Conservation (phyloP, 2,113 vertebrate genomes). For the Zingel zingel region DNA sequence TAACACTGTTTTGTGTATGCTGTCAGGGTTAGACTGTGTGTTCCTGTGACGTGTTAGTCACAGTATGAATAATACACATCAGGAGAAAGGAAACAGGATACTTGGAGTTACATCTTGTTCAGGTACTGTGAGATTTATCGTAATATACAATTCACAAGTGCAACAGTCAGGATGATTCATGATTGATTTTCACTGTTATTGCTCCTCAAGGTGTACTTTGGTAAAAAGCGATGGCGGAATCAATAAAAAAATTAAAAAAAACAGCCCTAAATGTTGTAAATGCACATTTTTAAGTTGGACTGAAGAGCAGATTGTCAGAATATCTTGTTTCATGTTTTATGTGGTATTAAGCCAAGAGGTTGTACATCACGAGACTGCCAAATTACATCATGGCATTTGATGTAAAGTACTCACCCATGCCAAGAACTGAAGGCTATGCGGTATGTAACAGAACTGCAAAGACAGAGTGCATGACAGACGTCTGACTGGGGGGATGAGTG, state of each 20-base stretch:
- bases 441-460: conserved; percentile 11
- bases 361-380: conserved; percentile 15
- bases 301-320: conserved; percentile 21
- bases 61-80: conserved; percentile 20
- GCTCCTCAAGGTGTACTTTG: conserved; percentile 32
- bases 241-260: neutral
- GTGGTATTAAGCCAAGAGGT: neutral
- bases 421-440: conserved; percentile 15
- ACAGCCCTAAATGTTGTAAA: conserved; percentile 8
- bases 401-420: conserved; percentile 10
- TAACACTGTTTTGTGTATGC: neutral
- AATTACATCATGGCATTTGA: conserved; percentile 9
- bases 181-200: conserved; percentile 40
- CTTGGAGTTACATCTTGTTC: conserved; percentile 35
- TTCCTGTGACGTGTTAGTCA: conserved; percentile 13
- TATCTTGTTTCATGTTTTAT: conserved; percentile 23
- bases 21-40: conserved; percentile 1
- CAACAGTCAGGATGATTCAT: conserved; percentile 53
- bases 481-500: neutral
- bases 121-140: conserved; percentile 50
- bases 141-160: conserved; percentile 40
- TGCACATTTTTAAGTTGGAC: conserved; percentile 1
- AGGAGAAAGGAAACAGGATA: conserved; percentile 20
- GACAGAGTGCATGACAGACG: neutral
- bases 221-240: neutral